Conservation (phyloP, 2,888 invertebrate species). For the Leptopilina syphax region DNA sequence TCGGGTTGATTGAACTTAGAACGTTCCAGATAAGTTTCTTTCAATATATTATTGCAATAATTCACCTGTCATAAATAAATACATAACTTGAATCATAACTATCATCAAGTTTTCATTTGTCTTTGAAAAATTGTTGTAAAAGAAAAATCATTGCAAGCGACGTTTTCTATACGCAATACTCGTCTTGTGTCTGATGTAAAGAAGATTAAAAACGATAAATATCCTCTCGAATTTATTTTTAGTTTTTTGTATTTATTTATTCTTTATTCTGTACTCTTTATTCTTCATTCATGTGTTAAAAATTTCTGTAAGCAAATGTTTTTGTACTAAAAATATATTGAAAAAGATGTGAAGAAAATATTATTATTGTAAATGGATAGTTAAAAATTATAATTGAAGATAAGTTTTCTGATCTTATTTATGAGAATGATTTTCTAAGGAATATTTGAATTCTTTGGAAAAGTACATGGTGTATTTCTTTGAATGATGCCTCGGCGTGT, state of each 20-base stretch:
- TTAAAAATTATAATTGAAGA: no score
- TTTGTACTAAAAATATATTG: no score
- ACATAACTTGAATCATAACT: background rate
- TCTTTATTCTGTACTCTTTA: no score
- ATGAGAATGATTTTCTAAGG: background rate
- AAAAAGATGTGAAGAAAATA: no score
- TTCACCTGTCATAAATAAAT: background rate
- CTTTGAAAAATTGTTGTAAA: background rate
- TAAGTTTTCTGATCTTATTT: background rate
- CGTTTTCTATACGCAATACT: background rate
- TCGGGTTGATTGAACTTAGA: constrained; percentile 33
- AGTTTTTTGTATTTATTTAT: no score
- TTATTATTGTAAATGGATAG: no score
- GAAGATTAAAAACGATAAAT: no score
- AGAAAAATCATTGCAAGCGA: background rate
- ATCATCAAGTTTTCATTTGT: constrained; percentile 6
- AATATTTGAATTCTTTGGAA: background rate
- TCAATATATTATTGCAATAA: constrained; percentile 23
- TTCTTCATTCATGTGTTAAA: no score
- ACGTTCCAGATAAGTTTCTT: constrained; percentile 37
- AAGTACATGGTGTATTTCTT: background rate
- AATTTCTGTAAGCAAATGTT: no score
- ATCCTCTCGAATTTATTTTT: no score
- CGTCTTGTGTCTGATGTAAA: no score
- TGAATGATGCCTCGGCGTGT: background rate